A percentile compares a stretch with the other conserved stretches of the same genome.
These are phyloP conservation scores for Sesia apiformis DNA, from an alignment of 2,888 invertebrate species.

Conservation along the genomic window DNA sequence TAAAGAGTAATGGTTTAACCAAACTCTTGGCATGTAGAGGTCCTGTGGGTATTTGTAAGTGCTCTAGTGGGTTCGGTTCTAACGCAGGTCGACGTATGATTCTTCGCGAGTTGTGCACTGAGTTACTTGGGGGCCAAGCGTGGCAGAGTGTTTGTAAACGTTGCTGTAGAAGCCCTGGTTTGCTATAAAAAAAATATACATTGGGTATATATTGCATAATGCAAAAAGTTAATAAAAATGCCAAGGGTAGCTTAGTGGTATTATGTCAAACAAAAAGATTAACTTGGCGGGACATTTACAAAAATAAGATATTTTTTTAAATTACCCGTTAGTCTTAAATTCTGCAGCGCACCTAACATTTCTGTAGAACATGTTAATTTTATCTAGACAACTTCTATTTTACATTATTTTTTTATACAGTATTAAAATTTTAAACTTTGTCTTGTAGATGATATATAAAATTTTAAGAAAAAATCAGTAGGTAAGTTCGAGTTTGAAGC, in stretches of 20 bases:
- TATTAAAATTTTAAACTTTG: no score
- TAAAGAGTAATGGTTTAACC: conserved; percentile 78
- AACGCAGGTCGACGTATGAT: conserved; percentile 26
- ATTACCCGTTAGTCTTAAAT: conserved; percentile 47
- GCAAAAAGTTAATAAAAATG: no score
- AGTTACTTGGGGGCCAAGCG: conserved; percentile 34
- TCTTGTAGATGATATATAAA: no score
- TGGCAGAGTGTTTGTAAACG: conserved; percentile 12
- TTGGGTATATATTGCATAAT: no score
- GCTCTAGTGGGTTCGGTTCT: conserved; percentile 52
- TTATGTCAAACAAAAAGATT: no score
- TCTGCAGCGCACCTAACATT: conserved; percentile 54
- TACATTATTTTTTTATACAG: conserved; percentile 31
- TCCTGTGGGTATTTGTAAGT: conserved; percentile 49
- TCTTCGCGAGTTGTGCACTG: conserved; percentile 47
- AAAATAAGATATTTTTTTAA: conserved; percentile 3
- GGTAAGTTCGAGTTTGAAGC: no score
- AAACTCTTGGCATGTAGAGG: conserved; percentile 58
- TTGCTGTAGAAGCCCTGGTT: conserved; percentile 22
- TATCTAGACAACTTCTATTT: conserved; percentile 18
- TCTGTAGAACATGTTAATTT: conserved; percentile 48
- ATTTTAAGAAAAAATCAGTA: no score
- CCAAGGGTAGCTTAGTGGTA: no score
- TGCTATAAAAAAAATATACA: conserved; percentile 20
- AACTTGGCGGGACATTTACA: neutral